Evolutionary conservation across 2,797 vertebrate species (phyloP).

Genomic region (Spea hammondii): DNA sequence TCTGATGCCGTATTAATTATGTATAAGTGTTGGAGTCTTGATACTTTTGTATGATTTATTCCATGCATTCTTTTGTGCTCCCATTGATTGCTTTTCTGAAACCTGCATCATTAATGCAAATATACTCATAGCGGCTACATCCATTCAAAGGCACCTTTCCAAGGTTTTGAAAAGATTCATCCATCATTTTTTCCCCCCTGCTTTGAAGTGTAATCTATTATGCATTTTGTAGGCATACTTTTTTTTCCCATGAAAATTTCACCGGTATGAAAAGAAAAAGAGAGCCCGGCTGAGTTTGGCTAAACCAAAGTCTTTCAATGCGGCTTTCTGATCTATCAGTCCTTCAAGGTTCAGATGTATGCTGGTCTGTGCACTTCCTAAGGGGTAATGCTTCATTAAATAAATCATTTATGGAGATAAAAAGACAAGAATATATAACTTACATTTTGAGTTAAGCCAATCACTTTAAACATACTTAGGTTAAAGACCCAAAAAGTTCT

Average conservation of each 20-base stretch:
- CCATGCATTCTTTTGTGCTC: slow-evolving; percentile 44
- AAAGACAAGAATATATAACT: background rate
- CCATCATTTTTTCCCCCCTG: slow-evolving; percentile 26
- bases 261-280: slow-evolving; percentile 11
- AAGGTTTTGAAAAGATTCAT: slow-evolving; percentile 45
- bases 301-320: slow-evolving; percentile 26
- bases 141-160: slow-evolving; percentile 51
- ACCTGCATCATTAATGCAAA: slow-evolving; percentile 51
- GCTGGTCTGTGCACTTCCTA: background rate
- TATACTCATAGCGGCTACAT: slow-evolving; percentile 28
- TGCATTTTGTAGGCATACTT: slow-evolving; percentile 26
- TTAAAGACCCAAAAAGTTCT: no score
- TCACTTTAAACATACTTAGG: no score
- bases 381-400: background rate
- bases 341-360: background rate
- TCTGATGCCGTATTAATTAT: slow-evolving; percentile 48
- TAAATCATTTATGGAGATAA: background rate
- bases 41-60: slow-evolving; percentile 51
- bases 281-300: slow-evolving; percentile 8
- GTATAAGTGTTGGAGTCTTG: slow-evolving; percentile 43
- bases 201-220: slow-evolving; percentile 47
- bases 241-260: slow-evolving; percentile 13
- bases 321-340: background rate
- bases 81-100: slow-evolving; percentile 51
- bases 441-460: no score